Base-by-base conservation (phyloP, 2,888 invertebrate species). In the Drosophila mettleri region DNA sequence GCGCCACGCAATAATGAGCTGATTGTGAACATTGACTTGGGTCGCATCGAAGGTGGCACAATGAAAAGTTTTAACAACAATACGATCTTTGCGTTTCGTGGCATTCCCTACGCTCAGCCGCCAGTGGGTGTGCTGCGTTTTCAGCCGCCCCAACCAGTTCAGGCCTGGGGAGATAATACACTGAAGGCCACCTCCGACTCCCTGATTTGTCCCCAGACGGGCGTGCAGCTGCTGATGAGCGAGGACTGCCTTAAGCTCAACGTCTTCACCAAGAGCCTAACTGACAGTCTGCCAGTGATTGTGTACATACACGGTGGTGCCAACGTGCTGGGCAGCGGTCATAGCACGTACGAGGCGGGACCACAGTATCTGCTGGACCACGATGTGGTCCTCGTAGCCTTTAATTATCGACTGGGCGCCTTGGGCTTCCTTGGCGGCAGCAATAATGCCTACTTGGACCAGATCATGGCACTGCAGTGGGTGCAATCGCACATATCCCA, bases 201-300 rank as follows among this genome's bases (percentile, higher is more conserved):
- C 20, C 88, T 91, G 8, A 69, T 91, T 1, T 93, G 93, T 45
- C 87, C 90, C 0, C 90, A 91, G 51, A 59, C 64, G 0, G 79
- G 74, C 0, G 6, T 62, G 0, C 20, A 36, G 0, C 6, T 52
- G 2, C 18, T 83, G 48, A 91, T 93, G 51, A 93, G 94, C 29
- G 95, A 95, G 77, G 95, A 95, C 87, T 95, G 95, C 77, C 93
- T 95, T 1, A 92, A 93, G 18, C 84, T 95, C 52, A 95, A 95
- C 74, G 94, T 95, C 0, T 95, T 94, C 73, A 93, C 87, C 0
- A 78, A 63, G n/a, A 77, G 76, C n/a, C 24, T 88, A 1, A 61
- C 48, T 0, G 53, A 33, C 0, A 59, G 45, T 5, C 34, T 60
- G 3, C 81, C 91, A 0, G 91, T 91, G 0, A 74, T 92, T 1